Base-by-base conservation (phyloP, 1,140 invertebrate genomes). In the Nasonia longicornis region DNA sequence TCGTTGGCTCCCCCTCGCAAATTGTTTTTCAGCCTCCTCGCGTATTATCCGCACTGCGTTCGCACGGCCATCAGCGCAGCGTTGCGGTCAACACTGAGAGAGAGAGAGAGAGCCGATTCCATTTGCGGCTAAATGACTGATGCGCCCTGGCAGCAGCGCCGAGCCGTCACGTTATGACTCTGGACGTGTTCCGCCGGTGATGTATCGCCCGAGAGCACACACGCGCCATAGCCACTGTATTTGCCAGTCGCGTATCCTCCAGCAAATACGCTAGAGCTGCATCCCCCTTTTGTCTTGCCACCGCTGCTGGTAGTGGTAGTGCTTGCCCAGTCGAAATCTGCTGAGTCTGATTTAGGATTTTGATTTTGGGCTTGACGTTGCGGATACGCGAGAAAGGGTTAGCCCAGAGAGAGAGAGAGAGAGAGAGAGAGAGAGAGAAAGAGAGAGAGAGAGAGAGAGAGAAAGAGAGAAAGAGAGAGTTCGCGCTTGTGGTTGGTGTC, bases 41-140 rank as follows among this genome's bases (percentile, higher is more conserved):
- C 58, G 52, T 63, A 72, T 72, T 71, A 63, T n/a, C 58, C 63
- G 38, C 42, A 2, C 22, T 67, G 4, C 64, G 64, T 31, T 31
- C 26, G 64, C 29, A 31, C 64, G 22, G 0, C 64, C 64, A 26
- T 67, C 64, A 58, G 52, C 64, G 8, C 22, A 31, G 64, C 16
- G 64, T 67, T 67, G 64, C 20, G 64, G 64, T 67, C 64, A 31
- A 12, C 64, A 2, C 6, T 12, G 48, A 38, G 31, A 69, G 16
- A 75, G 70, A 79, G 72, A 63, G 48, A 38, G 67, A 45, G 71
- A 58, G 20, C 16, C 69, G 26, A 31, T 81, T 77, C 74, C 66
- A 81, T 81, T 81, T 81, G 67, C 74, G 80, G 74, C 66, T 81
- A 77, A 81, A 77, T 77, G 80, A 81, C 80, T 81, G 80, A 77